phyloP scores from a whole-genome alignment of 2,888 invertebrate species.

The Netelia melanura region DNA sequence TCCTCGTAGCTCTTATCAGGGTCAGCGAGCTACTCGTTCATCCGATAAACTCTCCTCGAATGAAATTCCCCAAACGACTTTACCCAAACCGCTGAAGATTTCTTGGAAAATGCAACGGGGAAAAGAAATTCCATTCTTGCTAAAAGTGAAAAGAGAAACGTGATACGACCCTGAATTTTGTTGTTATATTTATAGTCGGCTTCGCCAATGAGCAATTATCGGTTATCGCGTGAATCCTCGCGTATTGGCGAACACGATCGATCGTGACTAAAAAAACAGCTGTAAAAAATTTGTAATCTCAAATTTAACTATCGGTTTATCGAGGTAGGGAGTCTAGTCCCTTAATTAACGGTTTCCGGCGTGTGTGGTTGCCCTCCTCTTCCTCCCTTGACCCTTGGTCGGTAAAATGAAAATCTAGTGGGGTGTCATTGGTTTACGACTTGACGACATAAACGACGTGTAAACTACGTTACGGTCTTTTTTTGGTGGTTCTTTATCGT shows the following conservation, averaged over 20 bases:
- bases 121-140: background rate
- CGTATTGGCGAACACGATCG: background rate
- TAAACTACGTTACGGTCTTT: conserved; percentile 14
- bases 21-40: conserved; percentile 20
- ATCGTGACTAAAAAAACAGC: background rate
- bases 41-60: conserved; percentile 28
- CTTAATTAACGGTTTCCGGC: conserved; percentile 14
- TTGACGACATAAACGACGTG: conserved; percentile 33
- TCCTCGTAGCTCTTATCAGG: conserved; percentile 20
- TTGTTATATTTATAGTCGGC: background rate
- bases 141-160: background rate
- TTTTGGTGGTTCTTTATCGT: conserved; percentile 10
- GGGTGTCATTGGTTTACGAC: conserved; percentile 51
- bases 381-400: background rate
- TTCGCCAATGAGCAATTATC: conserved; percentile 5
- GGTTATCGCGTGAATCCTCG: background rate
- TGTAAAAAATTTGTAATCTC: conserved; percentile 10
- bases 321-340: background rate
- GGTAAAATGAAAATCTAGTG: conserved; percentile 51
- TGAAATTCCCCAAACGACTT: conserved; percentile 13
- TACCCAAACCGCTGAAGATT: background rate
- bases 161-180: background rate
- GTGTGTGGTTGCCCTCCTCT: background rate
- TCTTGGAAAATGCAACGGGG: background rate
- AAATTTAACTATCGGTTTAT: background rate